Evolutionary conservation across 2,797 vertebrate genomes (phyloP), one percentile per base, ranked within the genome.

Genomic region (Pantherophis vulpinus): DNA sequence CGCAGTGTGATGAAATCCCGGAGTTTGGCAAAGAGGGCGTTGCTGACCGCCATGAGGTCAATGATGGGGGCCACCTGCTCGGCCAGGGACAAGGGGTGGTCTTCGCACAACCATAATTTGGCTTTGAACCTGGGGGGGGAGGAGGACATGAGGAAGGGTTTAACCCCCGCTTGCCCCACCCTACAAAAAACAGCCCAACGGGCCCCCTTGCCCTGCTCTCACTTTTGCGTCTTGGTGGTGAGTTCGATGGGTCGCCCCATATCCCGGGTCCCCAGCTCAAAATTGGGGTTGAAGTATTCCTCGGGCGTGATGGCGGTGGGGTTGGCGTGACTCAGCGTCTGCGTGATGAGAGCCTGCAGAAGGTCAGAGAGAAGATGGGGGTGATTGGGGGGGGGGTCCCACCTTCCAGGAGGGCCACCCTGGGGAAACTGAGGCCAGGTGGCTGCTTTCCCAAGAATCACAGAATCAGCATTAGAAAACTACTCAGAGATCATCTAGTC

Each of bases 181-280:
- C 74, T n/a, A 3, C 1, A 0, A 16, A 58, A 87, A 87, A 7
- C 10, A 32, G 25, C 6, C 47, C 89, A 25, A n/a, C 29, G 2
- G 37, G 37, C 37, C 37, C 37, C 37, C 37, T 37, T 4, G 25
- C 83, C 87, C 66, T 37, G 6, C 29, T 88, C 97, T 98, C 97
- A 99, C 99, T 99, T 99, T 97, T 99, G 99, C 25, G 99, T 99
- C 98, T 99, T 99, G 95, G 99, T 99, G 97, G 99, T 99, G 96
- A 99, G 98, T 94, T 99, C 99, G 97, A 99, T 99, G 92, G 98
- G 98, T 94, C 98, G 98, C 58, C 99, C 99, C 96, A 99, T 99
- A 97, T 99, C 99, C 86, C 98, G 98, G 95, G 97, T 98, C 92
- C 98, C 98, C 92, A 98, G 98, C 63, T 98, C 98, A 0, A 98